Evolutionary conservation across 2,113 vertebrate species (phyloP).

Genomic region (Atherinomorus stipes): DNA sequence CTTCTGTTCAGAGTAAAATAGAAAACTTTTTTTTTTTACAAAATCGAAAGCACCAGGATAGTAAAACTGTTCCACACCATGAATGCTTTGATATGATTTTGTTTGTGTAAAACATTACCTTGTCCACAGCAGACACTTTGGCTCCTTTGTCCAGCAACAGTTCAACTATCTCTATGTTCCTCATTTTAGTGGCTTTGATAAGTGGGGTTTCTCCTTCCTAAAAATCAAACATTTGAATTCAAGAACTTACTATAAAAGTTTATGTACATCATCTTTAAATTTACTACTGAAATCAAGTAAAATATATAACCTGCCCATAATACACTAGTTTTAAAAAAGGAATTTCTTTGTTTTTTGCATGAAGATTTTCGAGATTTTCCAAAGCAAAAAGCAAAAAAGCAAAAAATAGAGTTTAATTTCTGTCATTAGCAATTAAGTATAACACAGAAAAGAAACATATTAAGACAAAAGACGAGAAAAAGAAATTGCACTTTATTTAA

Average conservation of each 20-base stretch:
- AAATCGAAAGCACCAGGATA: neutral
- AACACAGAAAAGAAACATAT: neutral
- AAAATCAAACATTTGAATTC: conserved; percentile 23
- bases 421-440: neutral
- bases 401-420: neutral
- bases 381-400: neutral
- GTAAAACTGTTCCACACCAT: neutral
- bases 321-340: no score
- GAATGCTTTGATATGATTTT: neutral
- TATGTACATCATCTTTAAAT: no score
- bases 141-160: conserved; percentile 96
- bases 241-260: no score
- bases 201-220: conserved; percentile 97
- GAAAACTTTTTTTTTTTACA: neutral
- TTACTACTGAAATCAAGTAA: no score
- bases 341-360: neutral
- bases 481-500: neutral
- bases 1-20: neutral
- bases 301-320: no score
- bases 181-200: conserved; percentile 99
- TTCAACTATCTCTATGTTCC: conserved; percentile 97
- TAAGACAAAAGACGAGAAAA: neutral
- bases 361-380: neutral
- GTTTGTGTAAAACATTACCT: conserved; percentile 78
- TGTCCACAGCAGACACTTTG: conserved; percentile 93